A percentile compares a stretch with the other conserved stretches of the same genome.
These are phyloP conservation scores for Cataglyphis altisquamis DNA, from an alignment of 2,888 invertebrate species.

Conservation along the genomic window DNA sequence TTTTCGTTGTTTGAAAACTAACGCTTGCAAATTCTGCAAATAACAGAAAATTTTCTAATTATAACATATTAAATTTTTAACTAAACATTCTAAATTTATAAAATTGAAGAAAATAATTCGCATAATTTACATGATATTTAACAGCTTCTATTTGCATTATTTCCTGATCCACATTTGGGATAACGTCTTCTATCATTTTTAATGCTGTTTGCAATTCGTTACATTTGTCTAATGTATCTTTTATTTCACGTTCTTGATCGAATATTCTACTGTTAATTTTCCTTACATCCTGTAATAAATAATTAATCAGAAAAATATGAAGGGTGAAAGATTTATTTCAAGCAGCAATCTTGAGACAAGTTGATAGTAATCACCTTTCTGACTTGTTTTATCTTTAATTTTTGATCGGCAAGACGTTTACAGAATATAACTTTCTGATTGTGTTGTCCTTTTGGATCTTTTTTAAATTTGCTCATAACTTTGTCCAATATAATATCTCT, in stretches of 20 bases:
- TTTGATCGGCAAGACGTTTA: constrained; percentile 88
- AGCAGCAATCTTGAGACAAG: neutral
- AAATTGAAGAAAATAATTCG: constrained; percentile 1
- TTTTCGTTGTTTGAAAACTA: constrained; percentile 91
- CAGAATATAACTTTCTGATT: constrained; percentile 87
- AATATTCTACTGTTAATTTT: constrained; percentile 80
- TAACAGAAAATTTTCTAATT: neutral
- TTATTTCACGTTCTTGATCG: constrained; percentile 76
- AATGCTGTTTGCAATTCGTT: constrained; percentile 80
- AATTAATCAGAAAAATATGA: neutral
- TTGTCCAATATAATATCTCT: constrained; percentile 89
- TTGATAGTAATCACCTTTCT: constrained; percentile 83
- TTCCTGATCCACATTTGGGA: constrained; percentile 82
- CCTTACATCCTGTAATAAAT: constrained; percentile 80
- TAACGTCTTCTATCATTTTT: constrained; percentile 77
- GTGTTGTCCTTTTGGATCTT: constrained; percentile 85
- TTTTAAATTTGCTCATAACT: constrained; percentile 88
- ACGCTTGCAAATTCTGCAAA: constrained; percentile 87
- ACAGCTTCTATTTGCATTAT: constrained; percentile 85
- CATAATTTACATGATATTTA: constrained; percentile 84
- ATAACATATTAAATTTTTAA: constrained; percentile 37
- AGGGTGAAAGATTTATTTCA: neutral
- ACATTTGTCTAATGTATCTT: constrained; percentile 78
- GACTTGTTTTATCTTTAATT: constrained; percentile 88
- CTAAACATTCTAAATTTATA: constrained; percentile 13